Base-by-base conservation (phyloP, 1,140 invertebrate genomes). In the Neelides sp. region DNA sequence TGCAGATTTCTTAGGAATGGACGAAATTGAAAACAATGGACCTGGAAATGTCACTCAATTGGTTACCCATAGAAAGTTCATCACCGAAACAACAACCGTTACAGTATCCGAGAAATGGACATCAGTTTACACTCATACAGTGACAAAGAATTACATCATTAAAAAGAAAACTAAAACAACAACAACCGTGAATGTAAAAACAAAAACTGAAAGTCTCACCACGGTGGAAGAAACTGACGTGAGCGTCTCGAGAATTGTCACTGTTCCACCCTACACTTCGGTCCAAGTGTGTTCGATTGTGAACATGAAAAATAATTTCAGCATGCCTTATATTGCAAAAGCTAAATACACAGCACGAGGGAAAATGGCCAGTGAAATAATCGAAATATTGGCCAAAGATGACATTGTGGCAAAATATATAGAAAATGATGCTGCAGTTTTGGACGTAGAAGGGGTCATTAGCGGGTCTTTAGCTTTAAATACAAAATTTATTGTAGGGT, bases 211-310 rank as follows among this genome's bases (percentile, higher is more conserved):
- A 19, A 30, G 10, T 13, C 3, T 15, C 17, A 20, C 4, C n/a
- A 30, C 43, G 4, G 19, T 10, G 4, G 26, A 32, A 32, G 8
- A 30, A 20, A 30, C 3, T 8, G 43, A 46, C 5, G 8, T 46
- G 10, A 4, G 12, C 17, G 27, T 50, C 10, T 34, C 12, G 1
- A 24, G 37, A 32, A 20, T 42, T n/a, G 48, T 50, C 7, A 28
- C 22, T 2, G 48, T 50, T 23, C 48, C 48, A 0, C 37, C 48
- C 10, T 50, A 32, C 22, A 50, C 48, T 7, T 34, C 48, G 1
- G 27, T 50, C 1, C 37, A 43, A 17, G 48, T 30, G 10, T 50
- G 48, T 19, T 50, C 48, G 4, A 42, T 30, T 0, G n/a, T 50
- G 2, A 34, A 30, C 4, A 7, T 43, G 2, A 17, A 12, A 2